Percentiles rank a stretch among this genome's conserved stretches.
Conservation (phyloP, 2,797 vertebrate genomes). For the Prionace glauca region DNA sequence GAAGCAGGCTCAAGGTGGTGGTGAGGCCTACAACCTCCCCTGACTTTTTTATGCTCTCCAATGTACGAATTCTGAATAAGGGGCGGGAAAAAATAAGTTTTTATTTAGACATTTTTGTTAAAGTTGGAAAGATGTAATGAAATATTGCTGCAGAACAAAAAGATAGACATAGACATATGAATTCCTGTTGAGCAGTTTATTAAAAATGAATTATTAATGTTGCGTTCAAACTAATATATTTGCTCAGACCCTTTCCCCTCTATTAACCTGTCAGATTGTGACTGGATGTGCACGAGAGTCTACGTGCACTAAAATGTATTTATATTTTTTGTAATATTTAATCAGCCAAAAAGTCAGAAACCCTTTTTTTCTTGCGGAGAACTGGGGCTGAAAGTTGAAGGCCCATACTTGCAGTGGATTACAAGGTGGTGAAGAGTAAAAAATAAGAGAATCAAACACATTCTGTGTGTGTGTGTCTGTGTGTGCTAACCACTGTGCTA, state of each 20-base stretch:
- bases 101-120: neutral
- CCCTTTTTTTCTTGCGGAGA: neutral
- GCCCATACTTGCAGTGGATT: neutral
- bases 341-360: neutral
- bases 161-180: neutral
- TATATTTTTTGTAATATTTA: neutral
- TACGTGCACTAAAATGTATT: neutral
- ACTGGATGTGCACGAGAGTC: neutral
- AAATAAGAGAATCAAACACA: neutral
- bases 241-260: neutral
- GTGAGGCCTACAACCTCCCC: too few species aligned
- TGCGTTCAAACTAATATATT: neutral
- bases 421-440: neutral
- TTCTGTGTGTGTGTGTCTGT: neutral
- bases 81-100: neutral
- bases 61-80: neutral
- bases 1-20: neutral
- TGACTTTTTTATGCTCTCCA: neutral
- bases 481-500: too few species aligned
- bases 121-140: constrained; percentile 4
- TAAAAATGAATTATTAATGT: constrained; percentile 32
- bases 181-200: constrained; percentile 12
- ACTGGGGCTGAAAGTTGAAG: neutral
- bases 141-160: constrained; percentile 1
- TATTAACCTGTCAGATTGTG: constrained; percentile 10